These are phyloP conservation scores for Pinna nobilis DNA, from an alignment of 1,140 invertebrate genomes.

Conservation along the genomic window DNA sequence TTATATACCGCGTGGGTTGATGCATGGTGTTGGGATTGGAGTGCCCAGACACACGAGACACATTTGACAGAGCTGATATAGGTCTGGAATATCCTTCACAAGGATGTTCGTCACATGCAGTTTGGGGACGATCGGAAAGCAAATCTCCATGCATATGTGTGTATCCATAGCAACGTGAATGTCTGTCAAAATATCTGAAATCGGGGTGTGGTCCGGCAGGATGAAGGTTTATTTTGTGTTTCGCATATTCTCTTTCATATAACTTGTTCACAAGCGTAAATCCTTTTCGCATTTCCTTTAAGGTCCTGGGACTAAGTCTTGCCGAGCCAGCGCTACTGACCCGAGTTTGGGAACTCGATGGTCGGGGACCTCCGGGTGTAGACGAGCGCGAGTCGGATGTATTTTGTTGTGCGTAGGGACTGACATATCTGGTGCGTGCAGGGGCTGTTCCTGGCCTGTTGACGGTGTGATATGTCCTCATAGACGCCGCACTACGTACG, in stretches of 20 bases:
- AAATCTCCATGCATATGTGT: constrained; percentile 47
- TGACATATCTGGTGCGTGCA: constrained; percentile 8
- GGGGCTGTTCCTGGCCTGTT: constrained; percentile 32
- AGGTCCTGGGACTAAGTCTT: constrained; percentile 20
- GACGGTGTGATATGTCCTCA: background rate
- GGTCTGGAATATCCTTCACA: constrained; percentile 30
- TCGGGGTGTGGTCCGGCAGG: constrained; percentile 54
- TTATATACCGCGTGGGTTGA: constrained; percentile 53
- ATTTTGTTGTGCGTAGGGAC: constrained; percentile 6
- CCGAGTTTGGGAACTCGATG: constrained; percentile 32
- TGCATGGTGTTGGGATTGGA: constrained; percentile 38
- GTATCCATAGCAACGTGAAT: constrained; percentile 51
- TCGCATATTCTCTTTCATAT: constrained; percentile 41
- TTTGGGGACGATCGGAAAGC: constrained; percentile 42
- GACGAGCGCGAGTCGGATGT: constrained; percentile 37
- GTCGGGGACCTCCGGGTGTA: constrained; percentile 18
- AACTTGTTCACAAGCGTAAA: constrained; percentile 57
- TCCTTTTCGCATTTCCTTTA: constrained; percentile 42
- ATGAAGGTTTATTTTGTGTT: constrained; percentile 46
- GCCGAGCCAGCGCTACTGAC: constrained; percentile 48
- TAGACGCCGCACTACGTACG: constrained; percentile 17
- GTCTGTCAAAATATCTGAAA: constrained; percentile 53
- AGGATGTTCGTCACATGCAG: constrained; percentile 45
- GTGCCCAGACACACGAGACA: constrained; percentile 25
- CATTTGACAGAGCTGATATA: constrained; percentile 30